Base-by-base conservation (phyloP, 1,140 invertebrate genomes). In the Arion vulgaris region DNA sequence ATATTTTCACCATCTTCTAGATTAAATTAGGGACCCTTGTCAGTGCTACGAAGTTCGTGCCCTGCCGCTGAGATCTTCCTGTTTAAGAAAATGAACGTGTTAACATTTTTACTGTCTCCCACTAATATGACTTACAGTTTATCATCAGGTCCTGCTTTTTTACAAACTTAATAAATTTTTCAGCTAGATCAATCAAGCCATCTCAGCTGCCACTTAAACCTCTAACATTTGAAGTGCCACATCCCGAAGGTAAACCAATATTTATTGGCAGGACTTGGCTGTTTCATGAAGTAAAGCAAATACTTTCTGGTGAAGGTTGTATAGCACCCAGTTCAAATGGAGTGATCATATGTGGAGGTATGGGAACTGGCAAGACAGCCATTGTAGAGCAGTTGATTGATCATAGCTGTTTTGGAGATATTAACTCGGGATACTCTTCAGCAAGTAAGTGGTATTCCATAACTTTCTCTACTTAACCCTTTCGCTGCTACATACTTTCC, bases 221-320 rank as follows among this genome's bases (percentile, higher is more conserved):
- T 0, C 92, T 98, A 32, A 97, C 96, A 91, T 98, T 98, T 91
- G 97, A 98, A 93, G 96, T 98, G 13, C 97, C 97, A 15, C 94
- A 96, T 85, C 96, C 97, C 86, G 90, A 92, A 66, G 91, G 92
- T 19, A 95, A 95, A 0, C 92, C 90, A 17, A 57, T 91, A n/a
- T 98, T 97, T 91, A 93, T 96, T 26, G 97, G 97, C 17, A 93
- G 97, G 80, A 95, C 97, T 57, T 98, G 97, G 97, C 92, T 98
- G 9, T 95, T 97, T 82, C 90, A 88, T 86, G 96, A 98, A 89
- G 95, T 98, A 83, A 95, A 96, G 45, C 76, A 88, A 85, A 86
- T 87, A n/a, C 83, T 91, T n/a, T 86, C 85, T 68, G 86, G 87
- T 69, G 90, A 90, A 17, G 83, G 84, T 0, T 66, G 28, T n/a